These are phyloP conservation scores for Hiodon alosoides DNA, from an alignment of 2,113 vertebrate species.

Conservation along the genomic window DNA sequence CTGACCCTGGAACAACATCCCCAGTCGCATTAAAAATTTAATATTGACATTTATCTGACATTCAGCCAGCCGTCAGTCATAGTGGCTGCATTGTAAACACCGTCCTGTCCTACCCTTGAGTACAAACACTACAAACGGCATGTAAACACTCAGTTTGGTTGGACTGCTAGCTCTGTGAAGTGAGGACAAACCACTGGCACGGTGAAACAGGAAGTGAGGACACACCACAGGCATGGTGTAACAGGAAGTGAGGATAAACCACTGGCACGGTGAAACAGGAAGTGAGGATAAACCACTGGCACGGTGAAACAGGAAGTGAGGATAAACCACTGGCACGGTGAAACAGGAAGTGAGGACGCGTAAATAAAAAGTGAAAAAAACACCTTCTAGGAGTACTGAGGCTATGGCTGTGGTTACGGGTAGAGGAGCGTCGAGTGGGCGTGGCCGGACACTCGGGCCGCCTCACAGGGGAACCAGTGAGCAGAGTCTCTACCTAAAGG, in stretches of 20 bases:
- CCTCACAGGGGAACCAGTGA: neutral
- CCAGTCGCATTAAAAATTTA: neutral
- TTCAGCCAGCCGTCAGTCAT: neutral
- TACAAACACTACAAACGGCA: neutral
- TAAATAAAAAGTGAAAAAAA: neutral
- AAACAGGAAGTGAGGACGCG: neutral
- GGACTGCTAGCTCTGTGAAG: neutral
- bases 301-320: neutral
- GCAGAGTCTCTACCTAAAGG: slow-evolving; percentile 1
- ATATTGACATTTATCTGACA: neutral
- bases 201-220: slow-evolving; percentile 6
- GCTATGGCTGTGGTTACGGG: neutral
- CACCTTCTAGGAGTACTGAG: slow-evolving; percentile 13
- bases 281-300: too few species aligned
- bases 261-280: neutral
- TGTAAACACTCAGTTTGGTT: neutral
- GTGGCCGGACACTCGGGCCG: slow-evolving; percentile 18
- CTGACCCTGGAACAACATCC: slow-evolving; percentile 50
- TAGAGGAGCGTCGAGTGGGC: neutral
- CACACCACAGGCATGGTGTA: neutral
- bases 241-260: neutral
- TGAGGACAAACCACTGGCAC: too few species aligned
- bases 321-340: neutral
- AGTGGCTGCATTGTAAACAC: neutral
- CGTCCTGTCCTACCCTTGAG: neutral